These are phyloP conservation scores for Drosophila neutralis DNA, from an alignment of 2,888 invertebrate species.

Conservation along the genomic window DNA sequence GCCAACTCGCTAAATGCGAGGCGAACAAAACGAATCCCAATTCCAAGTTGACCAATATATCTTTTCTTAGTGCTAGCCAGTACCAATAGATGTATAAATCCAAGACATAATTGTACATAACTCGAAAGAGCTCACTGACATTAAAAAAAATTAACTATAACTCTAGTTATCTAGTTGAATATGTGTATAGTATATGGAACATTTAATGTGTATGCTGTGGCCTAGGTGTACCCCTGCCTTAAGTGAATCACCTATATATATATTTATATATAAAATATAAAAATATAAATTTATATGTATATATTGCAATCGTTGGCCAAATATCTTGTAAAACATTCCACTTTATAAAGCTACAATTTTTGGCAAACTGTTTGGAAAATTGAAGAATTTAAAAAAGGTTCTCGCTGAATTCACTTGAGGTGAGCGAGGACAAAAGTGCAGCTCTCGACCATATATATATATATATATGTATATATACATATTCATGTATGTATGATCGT, in stretches of 20 bases:
- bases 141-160: constrained; percentile 52
- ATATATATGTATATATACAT: constrained; percentile 31
- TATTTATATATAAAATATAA: background rate
- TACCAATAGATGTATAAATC: constrained; percentile 74
- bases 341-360: constrained; percentile 5
- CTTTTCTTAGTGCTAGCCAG: constrained; percentile 62
- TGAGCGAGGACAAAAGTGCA: constrained; percentile 23
- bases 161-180: constrained; percentile 63
- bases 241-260: constrained; percentile 12
- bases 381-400: background rate
- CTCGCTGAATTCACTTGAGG: constrained; percentile 12
- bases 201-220: constrained; percentile 31
- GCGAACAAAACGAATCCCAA: constrained; percentile 32
- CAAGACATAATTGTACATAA: constrained; percentile 63
- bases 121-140: constrained; percentile 65
- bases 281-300: constrained; percentile 1
- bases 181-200: constrained; percentile 54
- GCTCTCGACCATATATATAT: constrained; percentile 25
- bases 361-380: constrained; percentile 11
- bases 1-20: constrained; percentile 9
- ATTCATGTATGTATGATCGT: constrained; percentile 30
- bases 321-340: constrained; percentile 46
- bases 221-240: constrained; percentile 7
- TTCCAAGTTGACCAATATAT: constrained; percentile 44
- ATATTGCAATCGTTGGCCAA: constrained; percentile 9